Conservation (phyloP, 1,140 invertebrate species). For the Calephelis nemesis region DNA sequence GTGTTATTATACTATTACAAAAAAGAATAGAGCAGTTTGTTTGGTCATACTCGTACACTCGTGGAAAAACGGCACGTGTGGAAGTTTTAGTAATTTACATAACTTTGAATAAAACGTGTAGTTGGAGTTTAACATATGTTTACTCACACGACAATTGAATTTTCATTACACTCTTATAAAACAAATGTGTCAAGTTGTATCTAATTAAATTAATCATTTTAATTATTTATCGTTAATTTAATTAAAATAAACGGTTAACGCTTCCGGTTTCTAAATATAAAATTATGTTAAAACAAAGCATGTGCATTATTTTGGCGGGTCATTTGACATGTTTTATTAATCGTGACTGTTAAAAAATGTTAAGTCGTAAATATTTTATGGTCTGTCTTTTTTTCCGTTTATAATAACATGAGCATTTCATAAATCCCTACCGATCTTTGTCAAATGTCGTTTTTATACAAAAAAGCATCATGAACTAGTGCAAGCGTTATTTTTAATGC, state of each 20-base stretch:
- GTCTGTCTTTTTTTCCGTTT: too few relatives aligned
- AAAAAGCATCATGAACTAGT: too few relatives aligned
- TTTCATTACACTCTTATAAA: constrained; percentile 11
- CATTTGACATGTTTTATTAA: neutral
- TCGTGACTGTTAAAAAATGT: too few relatives aligned
- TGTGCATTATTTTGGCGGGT: constrained; percentile 4
- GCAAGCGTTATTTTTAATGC: too few relatives aligned
- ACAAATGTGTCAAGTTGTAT: neutral
- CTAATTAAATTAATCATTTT: constrained; percentile 15
- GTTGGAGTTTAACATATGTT: constrained; percentile 29
- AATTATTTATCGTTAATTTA: constrained; percentile 14
- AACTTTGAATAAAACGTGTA: constrained; percentile 29
- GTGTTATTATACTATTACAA: neutral
- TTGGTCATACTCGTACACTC: neutral
- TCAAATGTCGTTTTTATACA: too few relatives aligned
- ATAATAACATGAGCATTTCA: too few relatives aligned
- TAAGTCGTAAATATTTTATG: too few relatives aligned
- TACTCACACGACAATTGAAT: constrained; percentile 34
- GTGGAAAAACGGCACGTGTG: constrained; percentile 30
- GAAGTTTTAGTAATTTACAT: constrained; percentile 33
- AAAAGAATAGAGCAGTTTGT: neutral
- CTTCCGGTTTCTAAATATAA: constrained; percentile 8
- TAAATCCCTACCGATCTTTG: too few relatives aligned
- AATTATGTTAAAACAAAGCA: constrained; percentile 9
- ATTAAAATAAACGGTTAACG: neutral